Evolutionary conservation across 23 tunicate species (phyloP), one percentile per base, ranked within the genome.

Genomic region (Phallusia fumigata): DNA sequence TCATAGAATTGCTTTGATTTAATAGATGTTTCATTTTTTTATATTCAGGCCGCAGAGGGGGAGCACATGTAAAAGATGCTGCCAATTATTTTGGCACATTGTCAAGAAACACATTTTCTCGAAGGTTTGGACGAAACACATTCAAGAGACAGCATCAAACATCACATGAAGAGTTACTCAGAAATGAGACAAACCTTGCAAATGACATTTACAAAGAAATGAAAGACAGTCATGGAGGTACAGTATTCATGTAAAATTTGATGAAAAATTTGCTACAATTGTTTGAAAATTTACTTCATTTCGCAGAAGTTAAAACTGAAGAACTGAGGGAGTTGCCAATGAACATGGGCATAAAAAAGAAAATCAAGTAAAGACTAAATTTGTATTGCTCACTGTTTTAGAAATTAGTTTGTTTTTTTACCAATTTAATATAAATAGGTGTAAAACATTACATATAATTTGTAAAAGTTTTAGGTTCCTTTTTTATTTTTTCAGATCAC

Each of bases 311-410:
- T n/a, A 79, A 84, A 50, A 78, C 52, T 28, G 76, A 65, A 33
- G 90, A 83, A 53, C 13, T 91, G 22, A 50, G 96, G 72, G 72
- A 84, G 18, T 32, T 91, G 32, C 81, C 90, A 36, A 90, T 91
- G 26, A 91, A 79, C 76, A 91, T 91, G 96, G 52, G 73, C 11
- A 18, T 86, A 6, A 91, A 91, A 73, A 86, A 35, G 58, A 36
- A 79, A 82, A 76, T 91, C 65, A 77, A 86, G 91, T 58, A 58
- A 58, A 58, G 69, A 2, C 13, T 58, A 58, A 13, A n/a, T n/a
- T 24, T 58, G 69, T 58, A 58, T 58, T 58, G 69, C 13, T 10
- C 5, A 40, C 47, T 40, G 28, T 8, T 22, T 58, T 2, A 58
- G 13, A 58, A 58, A 16, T 13, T 10, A 40, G 5, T 40, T 40